Evolutionary conservation across 2,888 invertebrate genomes (phyloP), one percentile per base, ranked within the genome.

Genomic region (Nomada lathburiana): DNA sequence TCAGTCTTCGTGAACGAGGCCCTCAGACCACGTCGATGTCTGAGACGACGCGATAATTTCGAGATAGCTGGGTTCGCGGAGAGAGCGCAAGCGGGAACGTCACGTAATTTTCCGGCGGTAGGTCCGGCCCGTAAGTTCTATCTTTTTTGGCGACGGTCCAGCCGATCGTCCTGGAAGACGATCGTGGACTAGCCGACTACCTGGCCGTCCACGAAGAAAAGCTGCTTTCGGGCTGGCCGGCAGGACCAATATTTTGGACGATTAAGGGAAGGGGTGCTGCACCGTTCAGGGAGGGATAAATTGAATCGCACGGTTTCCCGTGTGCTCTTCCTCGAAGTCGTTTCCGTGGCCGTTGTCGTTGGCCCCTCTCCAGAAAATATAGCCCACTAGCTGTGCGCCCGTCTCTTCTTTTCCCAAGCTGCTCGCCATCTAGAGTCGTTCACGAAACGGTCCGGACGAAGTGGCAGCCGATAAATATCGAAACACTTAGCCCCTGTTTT

Each of bases 401-500:
- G 47, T 55, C 68, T 44, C 36, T 29, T 18, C 67, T 53, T 47
- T 60, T 76, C 75, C 65, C 59, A 55, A 71, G 70, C 76, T 79
- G 82, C 76, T 76, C 68, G 78, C 74, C 79, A 77, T 83, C 80
- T 81, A 74, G 68, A 64, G 67, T 83, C 80, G 84, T 83, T 85
- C 87, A 84, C 85, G 81, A 82, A 87, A 86, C 88, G 81, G 79
- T 44, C 80, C 81, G 82, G 67, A 81, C 78, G 78, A 88, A 90
- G 89, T 90, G 89, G 87, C 86, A 89, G 87, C 89, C 92, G 90
- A 93, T 93, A 93, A 93, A 93, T 93, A 93, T 92, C 91, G 89
- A 91, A 92, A 92, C 92, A 92, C 93, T 92, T 92, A 90, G 90
- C 86, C 82, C 83, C 85, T 92, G 88, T 91, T 92, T 92, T 92